Percentiles rank a stretch among this genome's conserved stretches.
Conservation (phyloP, 2,113 vertebrate genomes). For the Ia io region DNA sequence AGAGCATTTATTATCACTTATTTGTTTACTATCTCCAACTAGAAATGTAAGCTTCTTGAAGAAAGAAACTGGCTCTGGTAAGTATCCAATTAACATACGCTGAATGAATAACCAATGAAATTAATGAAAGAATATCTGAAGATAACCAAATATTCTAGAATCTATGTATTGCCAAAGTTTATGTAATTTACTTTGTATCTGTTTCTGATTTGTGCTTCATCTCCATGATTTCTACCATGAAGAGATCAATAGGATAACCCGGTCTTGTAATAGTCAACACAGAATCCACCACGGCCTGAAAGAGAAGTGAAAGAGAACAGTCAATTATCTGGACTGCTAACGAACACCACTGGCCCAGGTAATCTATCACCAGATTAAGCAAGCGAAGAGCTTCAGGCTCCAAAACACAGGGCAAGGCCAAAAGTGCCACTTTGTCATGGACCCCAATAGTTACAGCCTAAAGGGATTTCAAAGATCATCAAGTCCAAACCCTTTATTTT, state of each 20-base stretch:
- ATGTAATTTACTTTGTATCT: constrained; percentile 91
- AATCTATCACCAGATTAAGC: neutral
- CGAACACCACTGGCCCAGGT: neutral
- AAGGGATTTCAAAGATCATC: neutral
- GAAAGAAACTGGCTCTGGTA: neutral
- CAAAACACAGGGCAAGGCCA: neutral
- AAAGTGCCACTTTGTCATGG: neutral
- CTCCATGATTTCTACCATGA: constrained; percentile 98
- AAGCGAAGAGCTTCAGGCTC: neutral
- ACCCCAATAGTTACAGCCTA: neutral
- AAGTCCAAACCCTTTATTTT: neutral
- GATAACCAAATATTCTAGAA: constrained; percentile 13
- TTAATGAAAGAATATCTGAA: neutral
- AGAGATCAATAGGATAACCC: constrained; percentile 92
- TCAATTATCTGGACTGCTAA: neutral
- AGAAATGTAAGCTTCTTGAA: constrained; percentile 9
- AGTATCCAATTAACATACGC: neutral
- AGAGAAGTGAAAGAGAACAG: neutral
- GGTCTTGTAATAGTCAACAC: constrained; percentile 90
- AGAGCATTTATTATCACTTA: neutral
- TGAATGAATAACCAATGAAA: constrained; percentile 29
- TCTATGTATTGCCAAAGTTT: neutral
- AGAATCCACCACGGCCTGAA: constrained; percentile 96
- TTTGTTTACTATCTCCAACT: neutral
- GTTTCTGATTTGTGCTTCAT: constrained; percentile 98